A percentile compares a stretch with the other conserved stretches of the same genome.
Evolutionary conservation across 1,140 invertebrate genomes (phyloP).

Genomic region (Carcinoscorpius rotundicauda): DNA sequence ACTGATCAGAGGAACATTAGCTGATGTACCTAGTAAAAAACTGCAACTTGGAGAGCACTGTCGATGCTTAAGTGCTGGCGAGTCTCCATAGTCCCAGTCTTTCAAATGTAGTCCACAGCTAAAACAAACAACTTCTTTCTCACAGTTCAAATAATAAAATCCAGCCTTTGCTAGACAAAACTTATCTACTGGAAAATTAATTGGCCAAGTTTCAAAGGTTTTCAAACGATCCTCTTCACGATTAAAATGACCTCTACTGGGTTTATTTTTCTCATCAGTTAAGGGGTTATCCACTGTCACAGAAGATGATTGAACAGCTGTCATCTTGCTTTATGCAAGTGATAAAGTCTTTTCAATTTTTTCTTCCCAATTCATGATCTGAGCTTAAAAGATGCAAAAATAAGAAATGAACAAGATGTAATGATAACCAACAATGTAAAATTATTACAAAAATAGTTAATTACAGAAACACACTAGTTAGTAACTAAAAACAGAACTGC

Average conservation of each 20-base stretch:
- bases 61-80: conserved; percentile 50
- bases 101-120: conserved; percentile 54
- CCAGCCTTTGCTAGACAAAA: conserved; percentile 60
- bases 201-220: conserved; percentile 58
- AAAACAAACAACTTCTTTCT: conserved; percentile 58
- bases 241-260: background rate
- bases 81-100: conserved; percentile 61
- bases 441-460: no score
- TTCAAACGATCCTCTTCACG: conserved; percentile 32
- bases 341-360: no score
- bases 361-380: no score
- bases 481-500: no score
- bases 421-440: no score
- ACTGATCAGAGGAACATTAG: conserved; percentile 22
- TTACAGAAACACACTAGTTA: no score
- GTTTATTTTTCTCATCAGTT: no score
- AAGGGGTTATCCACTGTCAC: no score
- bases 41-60: conserved; percentile 50
- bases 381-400: no score
- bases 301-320: no score
- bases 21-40: conserved; percentile 45
- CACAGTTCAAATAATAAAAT: conserved; percentile 59
- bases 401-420: no score
- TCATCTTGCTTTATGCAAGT: no score
- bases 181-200: conserved; percentile 47